Conservation (phyloP, 1,140 invertebrate genomes). For the Helicoverpa armigera region DNA sequence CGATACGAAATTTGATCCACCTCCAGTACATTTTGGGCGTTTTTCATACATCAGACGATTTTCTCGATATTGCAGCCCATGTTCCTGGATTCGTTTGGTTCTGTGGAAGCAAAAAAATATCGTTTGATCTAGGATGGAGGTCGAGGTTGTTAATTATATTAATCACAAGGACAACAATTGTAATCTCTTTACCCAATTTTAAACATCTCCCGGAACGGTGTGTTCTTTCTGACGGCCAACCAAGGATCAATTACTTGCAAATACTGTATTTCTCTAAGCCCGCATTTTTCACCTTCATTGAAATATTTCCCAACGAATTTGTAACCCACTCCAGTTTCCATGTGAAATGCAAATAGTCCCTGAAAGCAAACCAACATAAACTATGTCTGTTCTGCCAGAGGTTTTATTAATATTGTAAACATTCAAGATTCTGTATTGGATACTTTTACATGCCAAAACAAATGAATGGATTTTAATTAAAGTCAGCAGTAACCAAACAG, state of each 20-base stretch:
- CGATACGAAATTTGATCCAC: conserved; percentile 86
- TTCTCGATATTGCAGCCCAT: conserved; percentile 87
- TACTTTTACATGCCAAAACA: no score
- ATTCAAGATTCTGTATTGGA: no score
- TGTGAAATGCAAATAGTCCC: conserved; percentile 89
- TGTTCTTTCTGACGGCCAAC: conserved; percentile 87
- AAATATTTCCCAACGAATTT: conserved; percentile 89
- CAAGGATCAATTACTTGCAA: conserved; percentile 88
- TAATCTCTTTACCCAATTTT: conserved; percentile 88
- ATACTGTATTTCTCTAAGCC: conserved; percentile 88
- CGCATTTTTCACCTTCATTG: conserved; percentile 89
- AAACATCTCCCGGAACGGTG: conserved; percentile 88
- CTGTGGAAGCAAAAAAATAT: conserved; percentile 67
- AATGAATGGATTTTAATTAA: no score
- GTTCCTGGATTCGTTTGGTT: conserved; percentile 87
- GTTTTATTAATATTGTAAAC: neutral
- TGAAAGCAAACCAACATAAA: conserved; percentile 49
- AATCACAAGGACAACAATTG: no score
- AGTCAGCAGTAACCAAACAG: no score
- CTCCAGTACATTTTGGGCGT: conserved; percentile 87
- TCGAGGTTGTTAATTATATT: no score
- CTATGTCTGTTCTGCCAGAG: neutral
- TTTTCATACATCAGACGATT: conserved; percentile 87
- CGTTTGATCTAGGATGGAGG: no score
- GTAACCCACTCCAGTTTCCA: conserved; percentile 88